Evolutionary conservation across 92 coral and sea anemone genomes (phyloP).

Genomic region (Phenganax stokvisi): DNA sequence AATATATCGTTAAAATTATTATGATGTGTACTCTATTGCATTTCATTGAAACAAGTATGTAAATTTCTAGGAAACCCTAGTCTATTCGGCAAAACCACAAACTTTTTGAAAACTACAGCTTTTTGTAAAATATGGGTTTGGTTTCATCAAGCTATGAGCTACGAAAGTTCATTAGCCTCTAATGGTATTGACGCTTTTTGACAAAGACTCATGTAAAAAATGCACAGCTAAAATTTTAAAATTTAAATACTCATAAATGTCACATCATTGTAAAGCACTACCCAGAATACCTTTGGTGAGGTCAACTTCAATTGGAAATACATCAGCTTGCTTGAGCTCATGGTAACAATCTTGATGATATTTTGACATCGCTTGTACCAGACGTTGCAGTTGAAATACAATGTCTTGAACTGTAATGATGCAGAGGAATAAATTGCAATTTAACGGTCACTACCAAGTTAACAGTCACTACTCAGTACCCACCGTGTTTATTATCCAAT

Average conservation of each 20-base stretch:
- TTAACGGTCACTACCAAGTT: not conserved
- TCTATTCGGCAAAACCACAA: too few species aligned
- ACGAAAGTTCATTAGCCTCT: too few species aligned
- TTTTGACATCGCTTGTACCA: conserved; percentile 83
- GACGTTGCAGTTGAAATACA: conserved; percentile 88
- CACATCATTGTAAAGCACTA: conserved; percentile 41
- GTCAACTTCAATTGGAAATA: conserved; percentile 97
- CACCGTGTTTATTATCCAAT: conserved; percentile 94
- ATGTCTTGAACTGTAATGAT: conserved; percentile 84
- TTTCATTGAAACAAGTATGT: too few species aligned
- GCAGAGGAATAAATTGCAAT: not conserved
- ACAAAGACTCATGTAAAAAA: too few species aligned
- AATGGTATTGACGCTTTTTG: too few species aligned
- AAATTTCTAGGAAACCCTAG: too few species aligned
- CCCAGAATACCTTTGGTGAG: conserved; percentile 95
- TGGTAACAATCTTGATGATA: conserved; percentile 78
- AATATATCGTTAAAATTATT: not conserved
- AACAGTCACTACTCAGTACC: not conserved
- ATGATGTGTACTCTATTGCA: not conserved
- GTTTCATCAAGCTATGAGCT: too few species aligned
- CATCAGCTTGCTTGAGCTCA: conserved; percentile 90
- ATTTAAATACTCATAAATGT: not conserved
- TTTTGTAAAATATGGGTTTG: too few species aligned
- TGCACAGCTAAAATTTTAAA: too few species aligned
- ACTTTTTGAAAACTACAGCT: too few species aligned